Conservation (phyloP, 2,113 vertebrate species). For the Engraulis encrasicolus region DNA sequence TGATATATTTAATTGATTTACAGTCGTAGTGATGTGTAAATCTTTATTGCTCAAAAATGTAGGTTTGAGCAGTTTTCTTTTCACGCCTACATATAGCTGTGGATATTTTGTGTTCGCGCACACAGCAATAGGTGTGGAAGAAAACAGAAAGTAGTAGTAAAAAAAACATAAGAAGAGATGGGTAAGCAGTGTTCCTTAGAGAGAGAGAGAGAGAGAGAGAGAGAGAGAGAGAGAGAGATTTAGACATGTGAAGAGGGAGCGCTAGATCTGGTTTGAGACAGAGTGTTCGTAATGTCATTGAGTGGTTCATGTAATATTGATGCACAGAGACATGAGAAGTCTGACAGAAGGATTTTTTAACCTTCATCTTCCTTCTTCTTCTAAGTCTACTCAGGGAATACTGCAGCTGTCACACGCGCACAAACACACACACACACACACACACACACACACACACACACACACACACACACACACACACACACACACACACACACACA, state of each 20-base stretch:
- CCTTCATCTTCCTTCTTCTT: not conserved
- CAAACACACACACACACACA: conserved; percentile 47
- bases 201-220: conserved; percentile 42
- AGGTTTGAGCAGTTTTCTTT: too few species aligned
- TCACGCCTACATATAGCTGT: too few species aligned
- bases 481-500: conserved; percentile 40
- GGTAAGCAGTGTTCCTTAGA: conserved; percentile 5
- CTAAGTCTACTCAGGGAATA: conserved; percentile 64
- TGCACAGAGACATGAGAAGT: conserved; percentile 45
- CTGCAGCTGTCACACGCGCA: conserved; percentile 70
- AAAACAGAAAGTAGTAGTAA: not conserved
- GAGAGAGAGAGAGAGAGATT: not conserved
- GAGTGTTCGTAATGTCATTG: conserved; percentile 63
- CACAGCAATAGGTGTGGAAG: too few species aligned
- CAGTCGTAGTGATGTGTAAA: too few species aligned
- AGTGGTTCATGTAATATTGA: conserved; percentile 72
- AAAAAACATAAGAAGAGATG: not conserved
- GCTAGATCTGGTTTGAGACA: conserved; percentile 59
- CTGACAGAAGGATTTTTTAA: conserved; percentile 55
- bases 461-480: conserved; percentile 53
- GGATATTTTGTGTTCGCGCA: too few species aligned
- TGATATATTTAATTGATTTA: too few species aligned
- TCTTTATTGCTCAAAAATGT: too few species aligned
- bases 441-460: conserved; percentile 39
- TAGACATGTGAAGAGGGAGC: not conserved